A percentile compares a stretch with the other conserved stretches of the same genome.
These are phyloP conservation scores for Oikopleura vanhoeffeni DNA, from an alignment of 23 tunicate genomes.

Conservation along the genomic window DNA sequence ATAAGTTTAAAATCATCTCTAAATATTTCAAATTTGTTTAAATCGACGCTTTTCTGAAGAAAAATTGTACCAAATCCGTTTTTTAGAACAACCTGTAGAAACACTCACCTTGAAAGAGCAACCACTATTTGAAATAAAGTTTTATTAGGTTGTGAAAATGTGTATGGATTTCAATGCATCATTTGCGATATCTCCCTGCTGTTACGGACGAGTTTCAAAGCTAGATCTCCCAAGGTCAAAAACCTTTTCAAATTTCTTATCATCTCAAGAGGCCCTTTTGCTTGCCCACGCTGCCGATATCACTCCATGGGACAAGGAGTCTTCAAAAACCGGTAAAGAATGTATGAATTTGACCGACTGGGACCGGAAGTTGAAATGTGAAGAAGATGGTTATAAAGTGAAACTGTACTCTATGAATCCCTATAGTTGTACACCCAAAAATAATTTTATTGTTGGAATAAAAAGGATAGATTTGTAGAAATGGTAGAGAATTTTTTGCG, in stretches of 20 bases:
- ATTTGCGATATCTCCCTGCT: slow-evolving; percentile 71
- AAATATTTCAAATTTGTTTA: no score
- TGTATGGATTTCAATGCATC: slow-evolving; percentile 41
- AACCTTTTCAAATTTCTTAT: background rate
- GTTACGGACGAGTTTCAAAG: slow-evolving; percentile 71
- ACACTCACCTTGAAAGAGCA: no score
- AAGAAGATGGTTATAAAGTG: slow-evolving; percentile 25
- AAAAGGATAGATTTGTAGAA: no score
- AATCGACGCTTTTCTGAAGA: no score
- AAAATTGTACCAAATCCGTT: no score
- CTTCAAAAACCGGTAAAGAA: slow-evolving; percentile 33
- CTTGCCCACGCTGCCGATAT: slow-evolving; percentile 84
- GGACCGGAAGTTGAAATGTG: slow-evolving; percentile 33
- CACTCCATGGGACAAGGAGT: slow-evolving; percentile 65
- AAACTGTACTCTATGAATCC: slow-evolving; percentile 43
- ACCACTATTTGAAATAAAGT: background rate
- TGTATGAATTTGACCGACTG: slow-evolving; percentile 72
- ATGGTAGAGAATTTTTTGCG: no score
- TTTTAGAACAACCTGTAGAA: no score
- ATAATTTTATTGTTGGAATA: slow-evolving; percentile 46
- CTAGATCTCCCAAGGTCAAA: slow-evolving; percentile 17
- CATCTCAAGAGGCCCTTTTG: slow-evolving; percentile 32
- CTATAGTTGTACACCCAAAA: slow-evolving; percentile 54
- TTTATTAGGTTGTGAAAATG: slow-evolving; percentile 6
- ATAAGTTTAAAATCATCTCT: no score